A percentile compares a stretch with the other conserved stretches of the same genome.
Conservation (phyloP, 2,797 vertebrate genomes). For the Kryptolebias ocellatus region DNA sequence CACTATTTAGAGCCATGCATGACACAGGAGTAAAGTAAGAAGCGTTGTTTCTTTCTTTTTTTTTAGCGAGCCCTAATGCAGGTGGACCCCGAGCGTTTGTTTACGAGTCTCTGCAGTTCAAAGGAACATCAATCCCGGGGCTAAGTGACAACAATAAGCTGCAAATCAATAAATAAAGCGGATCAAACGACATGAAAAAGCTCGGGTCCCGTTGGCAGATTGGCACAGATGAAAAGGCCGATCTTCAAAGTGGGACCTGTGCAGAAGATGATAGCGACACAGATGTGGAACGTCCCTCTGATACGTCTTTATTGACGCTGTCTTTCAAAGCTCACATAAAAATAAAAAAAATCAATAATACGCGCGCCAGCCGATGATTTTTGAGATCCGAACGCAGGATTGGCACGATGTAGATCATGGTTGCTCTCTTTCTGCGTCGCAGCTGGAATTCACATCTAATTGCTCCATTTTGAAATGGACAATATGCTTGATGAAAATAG, state of each 20-base stretch:
- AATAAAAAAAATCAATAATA: too few relatives aligned
- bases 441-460: slow-evolving; percentile 59
- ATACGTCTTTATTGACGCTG: slow-evolving; percentile 4
- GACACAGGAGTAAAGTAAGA: neutral
- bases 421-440: slow-evolving; percentile 39
- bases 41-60: neutral
- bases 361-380: slow-evolving; percentile 20
- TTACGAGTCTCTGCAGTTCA: neutral
- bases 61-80: slow-evolving; percentile 18
- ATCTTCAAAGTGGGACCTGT: slow-evolving; percentile 69
- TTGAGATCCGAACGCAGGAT: slow-evolving; percentile 34
- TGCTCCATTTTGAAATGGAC: slow-evolving; percentile 43
- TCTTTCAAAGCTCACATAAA: too few relatives aligned
- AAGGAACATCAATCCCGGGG: slow-evolving; percentile 26
- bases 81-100: neutral
- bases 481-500: slow-evolving; percentile 43
- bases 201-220: slow-evolving; percentile 29
- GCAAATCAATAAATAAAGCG: slow-evolving; percentile 34
- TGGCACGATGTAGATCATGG: slow-evolving; percentile 54
- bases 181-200: slow-evolving; percentile 33
- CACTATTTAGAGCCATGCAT: neutral
- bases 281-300: slow-evolving; percentile 12
- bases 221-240: slow-evolving; percentile 59
- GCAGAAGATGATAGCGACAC: slow-evolving; percentile 6
- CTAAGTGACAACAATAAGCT: slow-evolving; percentile 36